Conservation (phyloP, 2,888 invertebrate genomes). For the Emmelina monodactyla region DNA sequence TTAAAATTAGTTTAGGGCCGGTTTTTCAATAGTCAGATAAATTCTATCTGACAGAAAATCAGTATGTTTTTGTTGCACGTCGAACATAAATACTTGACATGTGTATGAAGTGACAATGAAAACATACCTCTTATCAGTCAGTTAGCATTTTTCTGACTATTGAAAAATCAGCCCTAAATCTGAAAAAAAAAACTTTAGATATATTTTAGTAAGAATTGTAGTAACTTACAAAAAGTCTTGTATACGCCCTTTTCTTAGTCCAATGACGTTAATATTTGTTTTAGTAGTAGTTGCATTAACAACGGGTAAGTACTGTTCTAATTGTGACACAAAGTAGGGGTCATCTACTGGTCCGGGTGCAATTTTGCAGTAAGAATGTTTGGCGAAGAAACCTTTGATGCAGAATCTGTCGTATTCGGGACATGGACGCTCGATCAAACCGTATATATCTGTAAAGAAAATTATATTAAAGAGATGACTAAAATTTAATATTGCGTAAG, state of each 20-base stretch:
- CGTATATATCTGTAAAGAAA: slow-evolving; percentile 9
- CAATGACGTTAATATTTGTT: background rate
- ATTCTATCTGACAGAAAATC: too few species aligned
- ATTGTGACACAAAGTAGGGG: slow-evolving; percentile 3
- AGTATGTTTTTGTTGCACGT: too few species aligned
- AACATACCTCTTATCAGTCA: too few species aligned
- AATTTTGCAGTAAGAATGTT: slow-evolving; percentile 16
- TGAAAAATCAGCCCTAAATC: too few species aligned
- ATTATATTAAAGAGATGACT: too few species aligned
- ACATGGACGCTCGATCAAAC: slow-evolving; percentile 16
- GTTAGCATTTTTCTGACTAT: too few species aligned
- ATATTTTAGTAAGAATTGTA: background rate
- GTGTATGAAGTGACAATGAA: too few species aligned
- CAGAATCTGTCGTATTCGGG: slow-evolving; percentile 14
- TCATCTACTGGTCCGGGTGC: slow-evolving; percentile 11
- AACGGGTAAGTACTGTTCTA: background rate
- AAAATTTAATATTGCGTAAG: too few species aligned
- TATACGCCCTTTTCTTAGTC: slow-evolving; percentile 9
- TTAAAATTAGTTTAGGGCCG: too few species aligned
- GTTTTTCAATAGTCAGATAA: too few species aligned
- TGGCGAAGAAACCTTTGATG: slow-evolving; percentile 15
- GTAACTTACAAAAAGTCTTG: slow-evolving; percentile 17
- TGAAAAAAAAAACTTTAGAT: too few species aligned
- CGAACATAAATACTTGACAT: too few species aligned
- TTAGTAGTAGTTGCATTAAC: slow-evolving; percentile 1